Conservation (phyloP, 2,797 vertebrate genomes). For the Scolopax rusticola region DNA sequence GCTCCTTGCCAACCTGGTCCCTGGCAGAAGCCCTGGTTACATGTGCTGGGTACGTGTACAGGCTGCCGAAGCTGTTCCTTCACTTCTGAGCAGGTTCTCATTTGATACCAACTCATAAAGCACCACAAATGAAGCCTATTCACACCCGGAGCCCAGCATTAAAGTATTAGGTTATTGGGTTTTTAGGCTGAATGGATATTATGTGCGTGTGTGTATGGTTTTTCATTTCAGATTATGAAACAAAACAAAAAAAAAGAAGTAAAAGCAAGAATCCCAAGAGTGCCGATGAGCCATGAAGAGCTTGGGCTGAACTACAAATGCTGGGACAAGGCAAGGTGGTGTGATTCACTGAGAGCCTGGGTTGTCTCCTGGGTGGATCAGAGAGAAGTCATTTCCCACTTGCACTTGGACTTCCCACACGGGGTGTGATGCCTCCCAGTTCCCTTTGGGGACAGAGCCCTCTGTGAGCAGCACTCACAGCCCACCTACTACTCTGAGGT, state of each 20-base stretch:
- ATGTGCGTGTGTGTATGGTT: background rate
- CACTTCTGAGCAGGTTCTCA: background rate
- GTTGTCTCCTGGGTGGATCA: background rate
- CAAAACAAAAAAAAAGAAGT: background rate
- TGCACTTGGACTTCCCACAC: background rate
- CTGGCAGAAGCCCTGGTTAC: background rate
- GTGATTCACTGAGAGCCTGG: background rate
- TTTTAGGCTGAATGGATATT: background rate
- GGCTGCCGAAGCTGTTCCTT: background rate
- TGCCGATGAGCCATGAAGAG: background rate
- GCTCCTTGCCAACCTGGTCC: background rate
- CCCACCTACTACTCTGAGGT: background rate
- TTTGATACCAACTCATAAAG: background rate
- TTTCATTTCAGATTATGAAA: background rate
- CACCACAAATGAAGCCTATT: background rate
- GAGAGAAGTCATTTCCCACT: fast-evolving
- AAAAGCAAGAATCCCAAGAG: background rate
- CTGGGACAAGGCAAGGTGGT: background rate
- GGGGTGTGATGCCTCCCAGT: background rate
- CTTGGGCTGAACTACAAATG: background rate
- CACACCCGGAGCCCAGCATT: background rate
- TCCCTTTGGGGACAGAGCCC: background rate
- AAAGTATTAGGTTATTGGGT: background rate
- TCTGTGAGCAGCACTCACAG: background rate
- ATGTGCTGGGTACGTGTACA: background rate